A percentile compares a stretch with the other conserved stretches of the same genome.
phyloP scores from a whole-genome alignment of 2,888 invertebrate species.

The Thalpophila matura region DNA sequence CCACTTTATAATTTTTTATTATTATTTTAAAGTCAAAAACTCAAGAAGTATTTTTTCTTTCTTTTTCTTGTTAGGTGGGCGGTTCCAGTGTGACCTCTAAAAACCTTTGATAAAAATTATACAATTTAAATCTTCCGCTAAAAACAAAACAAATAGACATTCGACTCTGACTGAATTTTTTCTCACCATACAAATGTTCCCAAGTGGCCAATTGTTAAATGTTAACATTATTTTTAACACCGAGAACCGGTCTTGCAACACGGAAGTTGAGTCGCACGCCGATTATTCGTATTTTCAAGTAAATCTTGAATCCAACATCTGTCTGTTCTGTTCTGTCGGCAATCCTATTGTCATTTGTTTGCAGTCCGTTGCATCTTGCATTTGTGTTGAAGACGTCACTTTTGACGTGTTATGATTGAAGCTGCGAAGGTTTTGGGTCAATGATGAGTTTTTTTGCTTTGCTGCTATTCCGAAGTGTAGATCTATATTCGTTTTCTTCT shows the following conservation, averaged over 20 bases:
- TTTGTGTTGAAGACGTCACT: constrained; percentile 62
- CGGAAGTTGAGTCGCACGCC: constrained; percentile 83
- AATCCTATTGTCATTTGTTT: constrained; percentile 67
- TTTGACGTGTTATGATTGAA: constrained; percentile 63
- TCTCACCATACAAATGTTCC: constrained; percentile 59
- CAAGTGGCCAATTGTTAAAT: constrained; percentile 57
- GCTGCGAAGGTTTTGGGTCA: constrained; percentile 38
- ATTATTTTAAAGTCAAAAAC: too few relatives aligned
- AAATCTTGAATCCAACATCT: constrained; percentile 73
- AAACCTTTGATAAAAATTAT: constrained; percentile 8
- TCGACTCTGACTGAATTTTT: constrained; percentile 22
- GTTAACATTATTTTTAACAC: constrained; percentile 59
- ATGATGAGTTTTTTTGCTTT: constrained; percentile 12
- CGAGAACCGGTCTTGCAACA: constrained; percentile 80
- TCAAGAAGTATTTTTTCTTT: too few relatives aligned
- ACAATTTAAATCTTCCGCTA: constrained; percentile 9
- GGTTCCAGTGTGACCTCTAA: constrained; percentile 6
- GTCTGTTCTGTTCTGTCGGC: constrained; percentile 72
- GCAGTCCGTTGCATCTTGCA: constrained; percentile 69
- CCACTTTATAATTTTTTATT: too few relatives aligned
- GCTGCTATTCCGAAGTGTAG: constrained; percentile 14
- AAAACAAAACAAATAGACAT: constrained; percentile 33
- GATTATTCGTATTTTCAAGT: constrained; percentile 82
- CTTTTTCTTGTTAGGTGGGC: background rate
- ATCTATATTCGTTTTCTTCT: constrained; percentile 22